phyloP scores from a whole-genome alignment of 1,140 invertebrate genomes.

The Trinorchestia longiramus region DNA sequence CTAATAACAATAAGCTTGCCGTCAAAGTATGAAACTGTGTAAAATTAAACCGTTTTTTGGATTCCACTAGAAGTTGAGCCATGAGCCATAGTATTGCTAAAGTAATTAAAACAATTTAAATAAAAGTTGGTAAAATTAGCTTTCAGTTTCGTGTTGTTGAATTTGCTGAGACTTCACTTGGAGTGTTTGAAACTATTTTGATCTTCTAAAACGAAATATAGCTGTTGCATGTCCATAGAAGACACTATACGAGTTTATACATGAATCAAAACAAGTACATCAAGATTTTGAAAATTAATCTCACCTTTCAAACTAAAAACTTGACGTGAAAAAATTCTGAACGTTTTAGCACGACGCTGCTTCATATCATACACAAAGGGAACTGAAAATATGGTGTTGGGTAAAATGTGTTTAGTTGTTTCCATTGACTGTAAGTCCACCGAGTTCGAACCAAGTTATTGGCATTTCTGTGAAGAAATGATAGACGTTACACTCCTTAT shows the following conservation, averaged over 20 bases:
- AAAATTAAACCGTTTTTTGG: neutral
- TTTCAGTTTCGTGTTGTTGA: no score
- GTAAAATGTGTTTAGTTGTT: neutral
- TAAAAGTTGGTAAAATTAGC: no score
- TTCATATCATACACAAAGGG: neutral
- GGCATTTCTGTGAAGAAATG: neutral
- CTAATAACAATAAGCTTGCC: neutral
- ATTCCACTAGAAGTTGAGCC: neutral
- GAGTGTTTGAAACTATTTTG: neutral
- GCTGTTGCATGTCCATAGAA: neutral
- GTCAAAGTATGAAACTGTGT: neutral
- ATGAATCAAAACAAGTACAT: neutral
- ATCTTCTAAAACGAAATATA: neutral
- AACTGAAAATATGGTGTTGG: neutral
- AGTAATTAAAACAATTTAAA: no score
- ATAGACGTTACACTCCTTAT: neutral
- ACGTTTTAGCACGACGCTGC: neutral
- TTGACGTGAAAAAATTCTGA: neutral
- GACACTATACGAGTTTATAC: neutral
- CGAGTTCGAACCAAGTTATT: neutral
- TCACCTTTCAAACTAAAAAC: neutral
- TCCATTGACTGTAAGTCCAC: neutral
- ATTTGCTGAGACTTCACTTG: neutral
- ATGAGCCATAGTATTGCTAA: no score
- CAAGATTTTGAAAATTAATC: neutral